Evolutionary conservation across 1,140 invertebrate genomes (phyloP).

Genomic region (Cheumatopsyche charites): DNA sequence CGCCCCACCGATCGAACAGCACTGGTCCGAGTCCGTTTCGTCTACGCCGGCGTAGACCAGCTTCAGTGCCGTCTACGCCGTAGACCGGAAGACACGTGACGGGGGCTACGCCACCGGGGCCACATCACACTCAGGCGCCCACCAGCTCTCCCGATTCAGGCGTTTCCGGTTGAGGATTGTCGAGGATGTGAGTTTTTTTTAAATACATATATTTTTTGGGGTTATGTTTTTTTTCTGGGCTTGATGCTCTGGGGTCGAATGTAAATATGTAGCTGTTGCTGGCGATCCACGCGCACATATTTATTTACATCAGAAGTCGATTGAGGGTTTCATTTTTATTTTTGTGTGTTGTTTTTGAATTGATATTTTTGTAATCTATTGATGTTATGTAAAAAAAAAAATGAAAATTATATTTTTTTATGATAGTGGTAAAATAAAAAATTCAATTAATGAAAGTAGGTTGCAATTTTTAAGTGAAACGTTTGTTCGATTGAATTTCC

Average conservation of each 20-base stretch:
- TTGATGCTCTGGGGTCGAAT: neutral
- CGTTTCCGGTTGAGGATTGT: neutral
- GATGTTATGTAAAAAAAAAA: too few species aligned
- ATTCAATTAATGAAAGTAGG: too few species aligned
- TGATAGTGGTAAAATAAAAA: too few species aligned
- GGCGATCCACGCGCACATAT: constrained; percentile 1
- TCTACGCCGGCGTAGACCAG: constrained; percentile 31
- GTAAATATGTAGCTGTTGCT: constrained; percentile 24
- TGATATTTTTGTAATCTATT: too few species aligned
- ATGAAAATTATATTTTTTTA: too few species aligned
- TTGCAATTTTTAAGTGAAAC: too few species aligned
- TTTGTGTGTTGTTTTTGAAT: neutral
- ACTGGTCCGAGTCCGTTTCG: constrained; percentile 11
- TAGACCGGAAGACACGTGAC: neutral
- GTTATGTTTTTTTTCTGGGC: neutral
- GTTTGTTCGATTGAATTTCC: too few species aligned
- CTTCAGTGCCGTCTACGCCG: constrained; percentile 32
- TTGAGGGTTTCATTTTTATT: neutral
- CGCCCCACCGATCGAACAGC: constrained; percentile 19
- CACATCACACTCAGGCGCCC: neutral
- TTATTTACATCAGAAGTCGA: too few species aligned
- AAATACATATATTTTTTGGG: neutral
- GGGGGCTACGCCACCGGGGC: constrained; percentile 3
- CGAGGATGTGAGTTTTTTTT: neutral
- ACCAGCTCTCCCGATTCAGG: neutral